Conservation (phyloP, 2,797 vertebrate genomes). For the Bradypus variegatus region DNA sequence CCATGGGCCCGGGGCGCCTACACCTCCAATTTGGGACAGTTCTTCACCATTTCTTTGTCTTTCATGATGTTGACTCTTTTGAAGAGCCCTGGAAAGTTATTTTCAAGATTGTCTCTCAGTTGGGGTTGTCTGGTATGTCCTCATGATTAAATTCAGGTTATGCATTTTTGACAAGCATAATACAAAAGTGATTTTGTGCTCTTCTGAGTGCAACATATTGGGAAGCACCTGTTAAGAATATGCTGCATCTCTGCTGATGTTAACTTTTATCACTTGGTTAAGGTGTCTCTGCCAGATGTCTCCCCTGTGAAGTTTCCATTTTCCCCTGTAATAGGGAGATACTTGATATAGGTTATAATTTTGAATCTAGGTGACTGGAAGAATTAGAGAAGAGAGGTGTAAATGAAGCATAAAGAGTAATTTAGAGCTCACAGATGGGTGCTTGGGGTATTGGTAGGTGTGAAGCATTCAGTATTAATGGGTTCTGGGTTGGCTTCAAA, state of each 20-base stretch:
- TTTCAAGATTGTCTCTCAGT: not conserved
- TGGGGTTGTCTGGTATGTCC: not conserved
- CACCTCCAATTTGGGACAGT: not conserved
- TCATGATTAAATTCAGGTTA: not conserved
- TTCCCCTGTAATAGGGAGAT: not conserved
- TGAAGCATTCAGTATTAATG: not conserved
- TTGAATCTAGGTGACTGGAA: not conserved
- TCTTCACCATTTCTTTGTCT: not conserved
- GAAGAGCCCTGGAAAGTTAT: not conserved
- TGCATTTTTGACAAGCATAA: not conserved
- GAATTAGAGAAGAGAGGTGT: not conserved
- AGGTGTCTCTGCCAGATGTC: not conserved
- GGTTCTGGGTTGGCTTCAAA: not conserved
- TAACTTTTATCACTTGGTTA: not conserved
- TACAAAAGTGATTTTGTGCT: not conserved
- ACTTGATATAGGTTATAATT: not conserved
- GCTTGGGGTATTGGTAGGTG: not conserved
- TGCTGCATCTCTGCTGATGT: not conserved
- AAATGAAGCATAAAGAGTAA: not conserved
- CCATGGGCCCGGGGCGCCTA: too few species aligned
- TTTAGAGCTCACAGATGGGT: not conserved
- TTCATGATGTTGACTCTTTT: not conserved
- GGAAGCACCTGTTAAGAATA: not conserved
- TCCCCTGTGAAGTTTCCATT: not conserved
- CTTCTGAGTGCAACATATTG: not conserved